Percentiles rank a stretch among this genome's conserved stretches.
phyloP scores from a whole-genome alignment of 1,140 invertebrate species.

The Nymphalis io region DNA sequence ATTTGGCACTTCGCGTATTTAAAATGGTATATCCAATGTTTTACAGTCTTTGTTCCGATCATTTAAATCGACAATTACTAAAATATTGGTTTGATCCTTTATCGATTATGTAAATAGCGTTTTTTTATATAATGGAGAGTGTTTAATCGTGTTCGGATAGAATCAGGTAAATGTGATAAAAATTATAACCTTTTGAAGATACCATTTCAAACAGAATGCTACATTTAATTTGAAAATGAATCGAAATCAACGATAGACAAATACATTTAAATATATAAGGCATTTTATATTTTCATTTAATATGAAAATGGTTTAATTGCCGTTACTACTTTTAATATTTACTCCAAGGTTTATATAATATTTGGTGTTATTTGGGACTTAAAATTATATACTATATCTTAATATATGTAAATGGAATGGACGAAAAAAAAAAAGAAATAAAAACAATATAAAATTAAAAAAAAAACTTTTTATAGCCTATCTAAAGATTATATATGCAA shows the following conservation, averaged over 20 bases:
- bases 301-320: conserved; percentile 49
- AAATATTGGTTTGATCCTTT: conserved; percentile 23
- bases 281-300: conserved; percentile 51
- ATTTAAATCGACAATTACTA: conserved; percentile 37
- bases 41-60: conserved; percentile 21
- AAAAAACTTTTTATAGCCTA: conserved; percentile 64
- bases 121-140: conserved; percentile 16
- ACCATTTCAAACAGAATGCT: conserved; percentile 51
- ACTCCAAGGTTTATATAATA: conserved; percentile 65
- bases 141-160: background rate
- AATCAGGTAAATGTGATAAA: conserved; percentile 7
- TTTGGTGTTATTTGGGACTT: conserved; percentile 76
- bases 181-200: conserved; percentile 29
- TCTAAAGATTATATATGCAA: conserved; percentile 67
- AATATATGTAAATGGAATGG: conserved; percentile 60
- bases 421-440: conserved; percentile 42
- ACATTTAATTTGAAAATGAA: conserved; percentile 32
- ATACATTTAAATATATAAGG: conserved; percentile 49
- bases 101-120: conserved; percentile 19
- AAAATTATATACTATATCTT: conserved; percentile 62
- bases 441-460: conserved; percentile 44
- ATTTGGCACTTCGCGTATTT: conserved; percentile 60
- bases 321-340: conserved; percentile 60
- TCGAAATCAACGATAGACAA: conserved; percentile 38
- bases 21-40: conserved; percentile 51